Evolutionary conservation across 2,113 vertebrate species (phyloP).

Genomic region (Tautogolabrus adspersus): DNA sequence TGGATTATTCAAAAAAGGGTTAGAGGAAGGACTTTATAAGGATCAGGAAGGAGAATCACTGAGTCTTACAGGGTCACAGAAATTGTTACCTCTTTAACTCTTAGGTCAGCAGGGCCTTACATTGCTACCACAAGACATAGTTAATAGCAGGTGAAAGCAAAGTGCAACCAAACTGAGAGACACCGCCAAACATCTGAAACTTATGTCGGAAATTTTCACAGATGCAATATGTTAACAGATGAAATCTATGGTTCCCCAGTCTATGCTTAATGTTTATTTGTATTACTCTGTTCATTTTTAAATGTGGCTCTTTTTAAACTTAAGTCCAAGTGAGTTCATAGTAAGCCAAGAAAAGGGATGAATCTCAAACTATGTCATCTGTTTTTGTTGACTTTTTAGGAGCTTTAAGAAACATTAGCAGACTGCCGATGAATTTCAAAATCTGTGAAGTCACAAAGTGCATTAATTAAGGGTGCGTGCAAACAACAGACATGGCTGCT

Average conservation of each 20-base stretch:
- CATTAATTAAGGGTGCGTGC: conserved; percentile 51
- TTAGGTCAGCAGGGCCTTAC: background rate
- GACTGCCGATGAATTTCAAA: conserved; percentile 27
- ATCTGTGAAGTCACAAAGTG: conserved; percentile 26
- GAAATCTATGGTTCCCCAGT: conserved; percentile 16
- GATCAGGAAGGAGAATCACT: background rate
- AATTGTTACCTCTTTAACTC: background rate
- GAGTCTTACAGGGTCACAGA: background rate
- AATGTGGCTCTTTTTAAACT: conserved; percentile 21
- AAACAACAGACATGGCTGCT: conserved; percentile 56
- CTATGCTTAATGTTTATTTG: conserved; percentile 59
- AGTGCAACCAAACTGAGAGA: conserved; percentile 13
- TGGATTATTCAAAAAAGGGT: background rate
- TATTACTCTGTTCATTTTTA: conserved; percentile 2
- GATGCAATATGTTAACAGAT: conserved; percentile 36
- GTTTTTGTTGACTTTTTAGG: conserved; percentile 25
- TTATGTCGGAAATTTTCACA: conserved; percentile 33
- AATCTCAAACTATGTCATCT: too few species aligned
- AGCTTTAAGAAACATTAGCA: conserved; percentile 15
- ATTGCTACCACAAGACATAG: background rate
- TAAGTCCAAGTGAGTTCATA: conserved; percentile 33
- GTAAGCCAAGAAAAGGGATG: conserved; percentile 11
- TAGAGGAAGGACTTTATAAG: background rate
- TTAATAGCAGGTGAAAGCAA: conserved; percentile 46
- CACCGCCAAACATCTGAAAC: conserved; percentile 60